These are phyloP conservation scores for Synergus gifuensis DNA, from an alignment of 2,888 invertebrate species.

Conservation along the genomic window DNA sequence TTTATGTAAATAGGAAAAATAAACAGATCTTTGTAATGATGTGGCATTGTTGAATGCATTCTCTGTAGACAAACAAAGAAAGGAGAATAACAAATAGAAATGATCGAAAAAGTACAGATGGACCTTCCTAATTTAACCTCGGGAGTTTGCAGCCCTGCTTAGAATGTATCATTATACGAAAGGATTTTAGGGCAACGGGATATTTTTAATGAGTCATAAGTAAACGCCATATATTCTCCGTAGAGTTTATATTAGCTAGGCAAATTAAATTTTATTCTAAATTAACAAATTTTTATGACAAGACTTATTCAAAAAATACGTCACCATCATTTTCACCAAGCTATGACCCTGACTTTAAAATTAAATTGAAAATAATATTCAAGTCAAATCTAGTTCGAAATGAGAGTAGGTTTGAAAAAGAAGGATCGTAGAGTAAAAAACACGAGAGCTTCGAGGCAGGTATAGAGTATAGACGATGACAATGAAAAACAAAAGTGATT, in stretches of 20 bases:
- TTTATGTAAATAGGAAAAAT: neutral
- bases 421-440: conserved; percentile 27
- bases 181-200: conserved; percentile 33
- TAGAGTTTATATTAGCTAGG: neutral
- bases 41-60: conserved; percentile 9
- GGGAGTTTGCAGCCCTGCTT: conserved; percentile 24
- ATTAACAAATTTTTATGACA: neutral
- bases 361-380: neutral
- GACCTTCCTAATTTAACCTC: conserved; percentile 21
- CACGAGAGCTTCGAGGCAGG: conserved; percentile 54
- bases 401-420: neutral
- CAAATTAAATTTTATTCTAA: neutral
- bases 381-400: neutral
- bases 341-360: neutral
- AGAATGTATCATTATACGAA: conserved; percentile 11
- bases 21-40: neutral
- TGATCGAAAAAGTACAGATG: conserved; percentile 25
- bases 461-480: conserved; percentile 55
- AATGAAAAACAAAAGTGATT: conserved; percentile 69
- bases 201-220: conserved; percentile 27
- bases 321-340: too few species aligned
- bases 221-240: neutral
- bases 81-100: conserved; percentile 12
- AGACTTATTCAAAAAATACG: neutral
- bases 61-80: conserved; percentile 14